A percentile compares a stretch with the other conserved stretches of the same genome.
Conservation (phyloP, 2,888 invertebrate genomes). For the Stramonita haemastoma region DNA sequence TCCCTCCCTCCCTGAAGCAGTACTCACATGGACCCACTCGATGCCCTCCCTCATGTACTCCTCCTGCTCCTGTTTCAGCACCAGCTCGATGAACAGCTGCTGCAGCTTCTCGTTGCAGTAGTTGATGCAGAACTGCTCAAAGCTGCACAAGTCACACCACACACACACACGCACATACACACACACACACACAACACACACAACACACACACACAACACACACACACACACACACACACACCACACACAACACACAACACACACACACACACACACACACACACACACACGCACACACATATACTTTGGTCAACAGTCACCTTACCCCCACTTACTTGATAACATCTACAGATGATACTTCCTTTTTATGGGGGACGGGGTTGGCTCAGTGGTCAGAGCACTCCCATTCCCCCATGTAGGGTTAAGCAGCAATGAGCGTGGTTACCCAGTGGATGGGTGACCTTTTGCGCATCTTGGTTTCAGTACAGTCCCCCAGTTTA, state of each 20-base stretch:
- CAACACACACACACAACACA: background rate
- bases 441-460: no score
- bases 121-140: slow-evolving; percentile 99
- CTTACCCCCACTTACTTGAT: no score
- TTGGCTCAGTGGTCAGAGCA: no score
- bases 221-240: background rate
- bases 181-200: background rate
- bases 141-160: slow-evolving; percentile 77
- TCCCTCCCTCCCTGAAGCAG: no score
- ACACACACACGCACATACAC: background rate
- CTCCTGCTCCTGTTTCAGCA: slow-evolving; percentile 98
- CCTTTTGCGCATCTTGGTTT: no score
- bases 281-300: no score
- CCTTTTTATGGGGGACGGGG: no score
- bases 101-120: slow-evolving; percentile 99
- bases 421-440: no score
- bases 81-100: slow-evolving; percentile 97
- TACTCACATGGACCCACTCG: slow-evolving; percentile 87
- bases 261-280: background rate
- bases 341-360: no score
- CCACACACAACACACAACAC: slow-evolving; percentile 20
- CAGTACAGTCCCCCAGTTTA: no score
- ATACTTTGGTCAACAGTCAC: no score
- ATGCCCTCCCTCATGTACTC: slow-evolving; percentile 97
- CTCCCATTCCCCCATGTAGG: no score